These are phyloP conservation scores for Cotesia typhae DNA, from an alignment of 1,140 invertebrate genomes.

Conservation along the genomic window DNA sequence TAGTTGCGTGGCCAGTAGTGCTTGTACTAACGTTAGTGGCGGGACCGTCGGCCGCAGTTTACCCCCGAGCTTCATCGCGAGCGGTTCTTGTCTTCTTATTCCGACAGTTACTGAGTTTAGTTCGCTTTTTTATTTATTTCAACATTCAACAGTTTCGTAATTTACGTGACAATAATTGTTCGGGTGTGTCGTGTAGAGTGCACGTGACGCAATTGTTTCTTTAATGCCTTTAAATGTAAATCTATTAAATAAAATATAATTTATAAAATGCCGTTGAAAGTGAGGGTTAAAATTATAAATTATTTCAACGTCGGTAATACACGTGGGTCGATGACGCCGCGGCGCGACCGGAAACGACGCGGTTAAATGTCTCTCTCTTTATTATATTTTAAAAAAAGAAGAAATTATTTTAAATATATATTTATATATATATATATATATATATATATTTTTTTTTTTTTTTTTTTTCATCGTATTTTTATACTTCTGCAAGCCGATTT, in stretches of 20 bases:
- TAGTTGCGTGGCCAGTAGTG: constrained; percentile 25
- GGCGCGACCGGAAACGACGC: constrained; percentile 43
- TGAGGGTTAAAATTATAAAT: neutral
- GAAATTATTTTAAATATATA: too few species aligned
- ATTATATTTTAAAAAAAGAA: neutral
- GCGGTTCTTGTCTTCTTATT: constrained; percentile 32
- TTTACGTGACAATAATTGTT: constrained; percentile 1
- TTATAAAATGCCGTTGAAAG: neutral
- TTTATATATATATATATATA: too few species aligned
- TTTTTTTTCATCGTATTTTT: too few species aligned
- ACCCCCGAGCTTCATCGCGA: constrained; percentile 47
- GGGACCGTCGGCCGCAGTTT: constrained; percentile 56
- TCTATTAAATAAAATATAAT: neutral
- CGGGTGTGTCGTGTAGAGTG: neutral
- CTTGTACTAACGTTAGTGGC: constrained; percentile 18
- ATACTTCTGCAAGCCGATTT: too few species aligned
- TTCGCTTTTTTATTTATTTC: too few species aligned
- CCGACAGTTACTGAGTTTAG: too few species aligned
- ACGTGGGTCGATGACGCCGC: constrained; percentile 43
- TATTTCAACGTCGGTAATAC: constrained; percentile 27
- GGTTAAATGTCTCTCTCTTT: constrained; percentile 11
- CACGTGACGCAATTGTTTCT: neutral
- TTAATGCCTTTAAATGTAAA: neutral
- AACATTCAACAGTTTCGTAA: neutral
- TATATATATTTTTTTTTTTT: too few species aligned